Percentiles rank a stretch among this genome's conserved stretches.
phyloP scores from a whole-genome alignment of 2,888 invertebrate genomes.

The Mactromeris polynyma region DNA sequence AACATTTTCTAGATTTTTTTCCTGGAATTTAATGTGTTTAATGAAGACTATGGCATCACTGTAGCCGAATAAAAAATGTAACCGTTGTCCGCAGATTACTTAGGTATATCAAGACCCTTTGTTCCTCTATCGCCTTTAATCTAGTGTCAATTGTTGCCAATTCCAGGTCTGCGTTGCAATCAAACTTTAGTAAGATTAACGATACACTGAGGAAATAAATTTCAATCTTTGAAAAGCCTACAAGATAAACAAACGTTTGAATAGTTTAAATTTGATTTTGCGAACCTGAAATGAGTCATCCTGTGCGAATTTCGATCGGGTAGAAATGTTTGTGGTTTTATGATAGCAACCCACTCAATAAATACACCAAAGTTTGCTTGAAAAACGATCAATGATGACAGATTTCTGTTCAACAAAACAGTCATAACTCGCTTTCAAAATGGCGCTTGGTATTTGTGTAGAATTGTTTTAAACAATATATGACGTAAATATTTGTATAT shows the following conservation, averaged over 20 bases:
- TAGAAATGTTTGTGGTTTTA: conserved; percentile 18
- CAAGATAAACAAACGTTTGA: neutral
- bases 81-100: neutral
- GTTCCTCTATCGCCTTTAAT: neutral
- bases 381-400: neutral
- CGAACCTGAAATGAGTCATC: neutral
- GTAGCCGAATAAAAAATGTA: neutral
- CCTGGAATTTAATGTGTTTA: conserved; percentile 7
- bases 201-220: neutral
- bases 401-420: neutral
- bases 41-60: neutral
- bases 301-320: neutral
- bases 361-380: neutral
- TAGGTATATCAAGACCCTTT: neutral
- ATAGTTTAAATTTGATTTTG: conserved; percentile 13
- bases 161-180: neutral
- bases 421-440: neutral
- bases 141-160: neutral
- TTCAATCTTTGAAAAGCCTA: neutral
- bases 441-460: neutral
- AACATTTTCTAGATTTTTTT: neutral
- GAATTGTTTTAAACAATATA: no score
- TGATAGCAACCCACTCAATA: conserved; percentile 3
- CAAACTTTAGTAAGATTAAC: neutral
- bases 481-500: no score